Conservation (phyloP, 2,888 invertebrate genomes). For the Priocnemis perturbator region DNA sequence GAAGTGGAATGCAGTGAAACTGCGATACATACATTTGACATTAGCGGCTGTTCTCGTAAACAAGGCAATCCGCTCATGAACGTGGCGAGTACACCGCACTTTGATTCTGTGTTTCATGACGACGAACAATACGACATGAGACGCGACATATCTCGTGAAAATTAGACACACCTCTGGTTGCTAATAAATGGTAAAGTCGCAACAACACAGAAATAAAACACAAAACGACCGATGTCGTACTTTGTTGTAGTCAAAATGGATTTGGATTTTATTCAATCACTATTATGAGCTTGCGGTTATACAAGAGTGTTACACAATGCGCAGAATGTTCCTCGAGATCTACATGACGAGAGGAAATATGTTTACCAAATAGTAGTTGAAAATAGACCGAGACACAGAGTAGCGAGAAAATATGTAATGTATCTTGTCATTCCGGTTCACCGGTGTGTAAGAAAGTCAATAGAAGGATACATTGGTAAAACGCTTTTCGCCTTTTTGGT, state of each 20-base stretch:
- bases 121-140: slow-evolving; percentile 5
- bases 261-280: slow-evolving; percentile 73
- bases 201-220: slow-evolving; percentile 69
- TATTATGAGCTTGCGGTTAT: slow-evolving; percentile 69
- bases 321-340: slow-evolving; percentile 67
- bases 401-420: slow-evolving; percentile 4
- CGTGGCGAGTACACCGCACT: neutral
- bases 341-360: slow-evolving; percentile 66
- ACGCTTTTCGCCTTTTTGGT: slow-evolving; percentile 54
- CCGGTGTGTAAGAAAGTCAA: neutral
- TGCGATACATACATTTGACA: too few relatives aligned
- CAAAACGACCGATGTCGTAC: slow-evolving; percentile 60
- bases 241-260: slow-evolving; percentile 69
- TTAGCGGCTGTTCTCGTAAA: too few relatives aligned
- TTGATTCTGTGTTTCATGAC: neutral
- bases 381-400: slow-evolving; percentile 26
- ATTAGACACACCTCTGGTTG: slow-evolving; percentile 32
- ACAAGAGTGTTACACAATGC: slow-evolving; percentile 72
- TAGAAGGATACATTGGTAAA: slow-evolving; percentile 1
- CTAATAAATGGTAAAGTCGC: slow-evolving; percentile 54
- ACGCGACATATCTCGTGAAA: slow-evolving; percentile 24
- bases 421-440: neutral
- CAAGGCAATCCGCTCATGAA: slow-evolving; percentile 12
- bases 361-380: slow-evolving; percentile 63
- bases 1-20: too few relatives aligned